A percentile compares a stretch with the other conserved stretches of the same genome.
Evolutionary conservation across 2,888 invertebrate species (phyloP).

Genomic region (Malachius bipustulatus): DNA sequence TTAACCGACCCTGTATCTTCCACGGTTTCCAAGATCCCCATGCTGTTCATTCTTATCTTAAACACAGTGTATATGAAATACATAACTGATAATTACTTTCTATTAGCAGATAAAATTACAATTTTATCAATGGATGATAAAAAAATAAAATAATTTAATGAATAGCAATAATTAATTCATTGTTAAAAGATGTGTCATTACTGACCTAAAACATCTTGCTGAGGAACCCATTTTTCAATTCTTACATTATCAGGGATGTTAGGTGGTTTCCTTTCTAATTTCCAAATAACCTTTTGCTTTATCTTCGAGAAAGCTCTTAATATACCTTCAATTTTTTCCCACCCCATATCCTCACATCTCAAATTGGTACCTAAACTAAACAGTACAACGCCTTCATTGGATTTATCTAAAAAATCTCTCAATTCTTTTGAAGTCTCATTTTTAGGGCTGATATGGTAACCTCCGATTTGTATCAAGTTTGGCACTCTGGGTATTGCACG

Average conservation of each 20-base stretch:
- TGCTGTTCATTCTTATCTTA: too few relatives aligned
- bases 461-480: slow-evolving; percentile 42
- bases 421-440: slow-evolving; percentile 34
- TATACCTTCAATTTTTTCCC: slow-evolving; percentile 39
- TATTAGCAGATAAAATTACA: too few relatives aligned
- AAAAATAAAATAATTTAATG: too few relatives aligned
- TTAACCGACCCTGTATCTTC: too few relatives aligned
- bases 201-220: slow-evolving; percentile 25
- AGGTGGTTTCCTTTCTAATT: slow-evolving; percentile 35
- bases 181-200: too few relatives aligned
- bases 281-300: slow-evolving; percentile 37
- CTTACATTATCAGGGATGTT: slow-evolving; percentile 32
- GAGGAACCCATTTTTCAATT: slow-evolving; percentile 33
- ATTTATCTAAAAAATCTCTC: slow-evolving; percentile 37
- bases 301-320: slow-evolving; percentile 42
- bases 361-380: slow-evolving; percentile 46
- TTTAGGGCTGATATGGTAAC: slow-evolving; percentile 31
- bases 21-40: too few relatives aligned
- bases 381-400: slow-evolving; percentile 40
- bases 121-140: too few relatives aligned
- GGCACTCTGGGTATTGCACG: slow-evolving; percentile 40
- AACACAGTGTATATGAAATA: too few relatives aligned
- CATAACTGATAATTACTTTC: too few relatives aligned
- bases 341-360: slow-evolving; percentile 40
- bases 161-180: too few relatives aligned